These are phyloP conservation scores for Carassius carassius DNA, from an alignment of 2,113 vertebrate genomes.

Conservation along the genomic window DNA sequence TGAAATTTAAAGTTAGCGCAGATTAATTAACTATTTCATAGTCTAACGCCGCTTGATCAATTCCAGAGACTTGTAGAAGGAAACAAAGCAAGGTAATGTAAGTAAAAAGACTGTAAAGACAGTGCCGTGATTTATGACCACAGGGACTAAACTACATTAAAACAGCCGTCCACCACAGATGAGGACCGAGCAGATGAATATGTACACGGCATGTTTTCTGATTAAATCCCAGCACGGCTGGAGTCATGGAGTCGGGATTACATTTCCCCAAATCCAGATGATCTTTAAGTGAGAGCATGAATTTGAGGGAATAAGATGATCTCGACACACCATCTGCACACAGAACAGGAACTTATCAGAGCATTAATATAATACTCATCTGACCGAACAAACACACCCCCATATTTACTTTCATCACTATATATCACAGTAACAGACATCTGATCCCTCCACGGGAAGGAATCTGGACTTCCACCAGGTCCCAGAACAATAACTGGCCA, in stretches of 20 bases:
- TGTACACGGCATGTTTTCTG: slow-evolving; percentile 55
- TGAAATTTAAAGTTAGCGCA: slow-evolving; percentile 48
- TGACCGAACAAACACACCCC: slow-evolving; percentile 14
- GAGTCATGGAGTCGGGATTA: slow-evolving; percentile 55
- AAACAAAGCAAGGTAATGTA: slow-evolving; percentile 39
- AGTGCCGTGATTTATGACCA: slow-evolving; percentile 49
- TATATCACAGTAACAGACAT: slow-evolving; percentile 32
- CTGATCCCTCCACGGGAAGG: slow-evolving; percentile 36
- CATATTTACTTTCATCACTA: slow-evolving; percentile 35
- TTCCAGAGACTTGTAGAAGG: slow-evolving; percentile 34
- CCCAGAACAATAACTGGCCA: background rate
- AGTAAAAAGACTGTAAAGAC: slow-evolving; percentile 48
- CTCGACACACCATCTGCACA: slow-evolving; percentile 33
- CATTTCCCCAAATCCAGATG: slow-evolving; percentile 55
- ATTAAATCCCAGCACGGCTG: slow-evolving; percentile 50
- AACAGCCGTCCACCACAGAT: background rate
- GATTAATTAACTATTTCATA: slow-evolving; percentile 48
- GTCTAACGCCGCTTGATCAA: slow-evolving; percentile 38
- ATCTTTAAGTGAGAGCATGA: slow-evolving; percentile 56
- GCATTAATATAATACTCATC: slow-evolving; percentile 3
- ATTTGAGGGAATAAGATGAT: slow-evolving; percentile 54
- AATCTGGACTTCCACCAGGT: slow-evolving; percentile 10
- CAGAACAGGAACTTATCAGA: slow-evolving; percentile 25
- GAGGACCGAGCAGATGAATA: slow-evolving; percentile 54
- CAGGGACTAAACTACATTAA: slow-evolving; percentile 48